A percentile compares a stretch with the other conserved stretches of the same genome.
phyloP scores from a whole-genome alignment of 2,797 vertebrate species.

The Philypnodon macrostomus region DNA sequence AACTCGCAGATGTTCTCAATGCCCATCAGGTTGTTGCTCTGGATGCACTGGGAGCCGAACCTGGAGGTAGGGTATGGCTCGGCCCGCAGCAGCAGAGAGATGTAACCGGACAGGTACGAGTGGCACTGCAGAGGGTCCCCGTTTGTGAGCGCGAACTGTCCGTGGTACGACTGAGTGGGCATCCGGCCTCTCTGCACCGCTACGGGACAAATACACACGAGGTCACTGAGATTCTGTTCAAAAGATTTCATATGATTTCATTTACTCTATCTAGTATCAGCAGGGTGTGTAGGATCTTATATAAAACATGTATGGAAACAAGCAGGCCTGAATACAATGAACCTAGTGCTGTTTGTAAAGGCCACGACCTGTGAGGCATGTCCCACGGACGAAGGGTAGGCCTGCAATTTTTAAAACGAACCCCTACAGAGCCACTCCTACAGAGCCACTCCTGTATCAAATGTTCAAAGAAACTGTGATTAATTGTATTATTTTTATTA shows the following conservation, averaged over 20 bases:
- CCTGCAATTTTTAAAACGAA: too few relatives aligned
- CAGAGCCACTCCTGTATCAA: too few relatives aligned
- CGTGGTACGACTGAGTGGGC: slow-evolving; percentile 89
- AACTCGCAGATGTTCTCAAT: slow-evolving; percentile 99
- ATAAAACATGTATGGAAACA: too few relatives aligned
- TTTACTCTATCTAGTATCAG: too few relatives aligned
- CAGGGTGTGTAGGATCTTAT: too few relatives aligned
- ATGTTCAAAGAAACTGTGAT: too few relatives aligned
- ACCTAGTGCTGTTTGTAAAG: background rate
- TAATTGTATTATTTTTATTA: too few relatives aligned
- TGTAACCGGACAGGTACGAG: slow-evolving; percentile 95
- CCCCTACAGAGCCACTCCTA: too few relatives aligned
- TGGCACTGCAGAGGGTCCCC: slow-evolving; percentile 94
- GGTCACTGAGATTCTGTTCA: too few relatives aligned
- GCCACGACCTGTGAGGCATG: background rate
- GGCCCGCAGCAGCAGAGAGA: slow-evolving; percentile 92
- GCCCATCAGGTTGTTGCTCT: slow-evolving; percentile 95
- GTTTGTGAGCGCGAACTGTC: slow-evolving; percentile 90
- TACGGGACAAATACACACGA: slow-evolving; percentile 61
- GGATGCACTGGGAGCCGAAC: slow-evolving; percentile 94
- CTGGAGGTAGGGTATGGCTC: slow-evolving; percentile 94
- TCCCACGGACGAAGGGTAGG: background rate
- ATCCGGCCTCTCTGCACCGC: slow-evolving; percentile 93
- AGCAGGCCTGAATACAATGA: background rate
- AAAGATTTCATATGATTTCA: too few relatives aligned